Evolutionary conservation across 2,797 vertebrate species (phyloP).

Genomic region (Tolypeutes matacus): DNA sequence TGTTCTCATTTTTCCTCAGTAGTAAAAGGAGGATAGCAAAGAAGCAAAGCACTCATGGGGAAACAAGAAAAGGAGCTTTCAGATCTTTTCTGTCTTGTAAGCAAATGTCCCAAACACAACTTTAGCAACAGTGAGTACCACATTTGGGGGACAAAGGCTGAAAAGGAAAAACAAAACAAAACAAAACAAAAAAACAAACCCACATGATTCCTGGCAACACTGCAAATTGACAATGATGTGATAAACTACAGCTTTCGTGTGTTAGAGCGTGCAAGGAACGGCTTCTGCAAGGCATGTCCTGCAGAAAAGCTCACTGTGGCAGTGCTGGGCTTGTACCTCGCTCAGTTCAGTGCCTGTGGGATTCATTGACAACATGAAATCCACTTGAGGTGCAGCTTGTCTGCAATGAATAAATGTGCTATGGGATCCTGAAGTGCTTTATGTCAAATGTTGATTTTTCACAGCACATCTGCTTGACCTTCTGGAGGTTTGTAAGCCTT

Average conservation of each 20-base stretch:
- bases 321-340: neutral
- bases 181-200: no score
- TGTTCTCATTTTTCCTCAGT: constrained; percentile 15
- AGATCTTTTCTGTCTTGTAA: neutral
- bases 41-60: neutral
- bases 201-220: neutral
- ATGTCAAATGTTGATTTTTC: constrained; percentile 62
- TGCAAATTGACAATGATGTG: neutral
- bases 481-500: constrained; percentile 42
- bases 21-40: neutral
- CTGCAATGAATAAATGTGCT: constrained; percentile 33
- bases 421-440: constrained; percentile 51
- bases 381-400: neutral
- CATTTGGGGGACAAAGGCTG: neutral
- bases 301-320: neutral
- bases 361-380: constrained; percentile 59
- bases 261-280: neutral
- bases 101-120: neutral
- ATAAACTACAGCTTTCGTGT: neutral
- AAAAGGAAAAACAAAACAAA: constrained; percentile 55
- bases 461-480: constrained; percentile 34
- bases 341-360: constrained; percentile 3
- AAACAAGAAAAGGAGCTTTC: neutral
- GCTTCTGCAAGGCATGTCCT: constrained; percentile 51
- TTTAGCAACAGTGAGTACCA: neutral